These are phyloP conservation scores for Ectemnius continuus DNA, from an alignment of 2,888 invertebrate species.

Conservation along the genomic window DNA sequence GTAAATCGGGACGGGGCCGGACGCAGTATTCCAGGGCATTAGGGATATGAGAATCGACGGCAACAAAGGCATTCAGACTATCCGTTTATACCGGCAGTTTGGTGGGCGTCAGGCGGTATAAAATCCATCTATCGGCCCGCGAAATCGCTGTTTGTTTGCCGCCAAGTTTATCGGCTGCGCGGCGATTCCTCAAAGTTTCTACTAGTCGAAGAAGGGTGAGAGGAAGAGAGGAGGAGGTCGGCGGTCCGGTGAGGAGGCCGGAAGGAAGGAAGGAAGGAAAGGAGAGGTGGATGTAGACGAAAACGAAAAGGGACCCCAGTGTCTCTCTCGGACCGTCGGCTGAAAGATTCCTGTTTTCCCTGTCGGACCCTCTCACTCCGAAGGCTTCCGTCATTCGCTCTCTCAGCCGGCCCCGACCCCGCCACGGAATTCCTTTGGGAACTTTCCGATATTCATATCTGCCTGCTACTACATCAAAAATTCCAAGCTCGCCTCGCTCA, in stretches of 20 bases:
- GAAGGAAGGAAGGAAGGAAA: no score
- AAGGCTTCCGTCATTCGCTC: conserved; percentile 33
- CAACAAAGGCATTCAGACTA: conserved; percentile 13
- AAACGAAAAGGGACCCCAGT: no score
- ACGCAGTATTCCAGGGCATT: no score
- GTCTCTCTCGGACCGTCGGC: no score
- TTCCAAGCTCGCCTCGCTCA: conserved; percentile 71
- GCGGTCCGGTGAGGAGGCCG: no score
- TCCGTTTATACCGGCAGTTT: conserved; percentile 8
- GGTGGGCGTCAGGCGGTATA: background rate
- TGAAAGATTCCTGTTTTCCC: no score
- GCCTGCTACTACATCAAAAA: conserved; percentile 75
- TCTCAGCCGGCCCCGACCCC: conserved; percentile 53
- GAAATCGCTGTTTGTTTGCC: conserved; percentile 66
- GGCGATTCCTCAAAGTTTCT: conserved; percentile 69
- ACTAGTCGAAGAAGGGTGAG: conserved; percentile 32
- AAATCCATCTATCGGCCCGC: conserved; percentile 38
- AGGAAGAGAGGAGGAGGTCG: conserved; percentile 27
- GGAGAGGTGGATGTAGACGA: no score
- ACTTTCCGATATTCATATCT: conserved; percentile 77
- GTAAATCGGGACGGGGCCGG: no score
- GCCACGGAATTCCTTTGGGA: conserved; percentile 74
- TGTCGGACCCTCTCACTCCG: conserved; percentile 9
- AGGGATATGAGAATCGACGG: no score
- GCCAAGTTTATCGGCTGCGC: conserved; percentile 70